Percentiles rank a stretch among this genome's conserved stretches.
phyloP scores from a whole-genome alignment of 2,888 invertebrate genomes.

The Dusona sp. region DNA sequence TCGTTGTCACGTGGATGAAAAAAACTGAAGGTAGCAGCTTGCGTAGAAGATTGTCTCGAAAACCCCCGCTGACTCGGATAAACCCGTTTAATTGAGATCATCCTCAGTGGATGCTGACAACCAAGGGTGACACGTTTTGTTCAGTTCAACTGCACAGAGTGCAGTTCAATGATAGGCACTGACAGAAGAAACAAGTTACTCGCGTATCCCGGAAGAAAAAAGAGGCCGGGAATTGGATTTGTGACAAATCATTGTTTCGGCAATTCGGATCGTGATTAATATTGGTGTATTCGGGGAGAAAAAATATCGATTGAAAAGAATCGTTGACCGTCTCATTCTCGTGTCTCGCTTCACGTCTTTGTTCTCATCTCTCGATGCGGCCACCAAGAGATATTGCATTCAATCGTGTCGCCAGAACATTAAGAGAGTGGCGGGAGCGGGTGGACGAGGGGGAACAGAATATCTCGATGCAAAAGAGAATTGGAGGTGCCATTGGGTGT shows the following conservation, averaged over 20 bases:
- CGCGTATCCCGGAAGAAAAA: not conserved
- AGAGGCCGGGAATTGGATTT: not conserved
- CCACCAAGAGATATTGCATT: conserved; percentile 30
- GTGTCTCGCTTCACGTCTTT: not conserved
- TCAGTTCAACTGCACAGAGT: not conserved
- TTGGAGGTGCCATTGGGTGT: conserved; percentile 71
- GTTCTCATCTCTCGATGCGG: conserved; percentile 21
- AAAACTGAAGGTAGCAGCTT: conserved; percentile 37
- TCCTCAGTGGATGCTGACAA: conserved; percentile 48
- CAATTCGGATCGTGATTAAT: not conserved
- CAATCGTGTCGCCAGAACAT: conserved; percentile 19
- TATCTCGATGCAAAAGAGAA: conserved; percentile 48
- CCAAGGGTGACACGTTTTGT: conserved; percentile 6
- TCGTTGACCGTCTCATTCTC: not conserved
- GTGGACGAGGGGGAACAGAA: not conserved
- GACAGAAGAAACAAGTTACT: not conserved
- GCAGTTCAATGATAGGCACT: conserved; percentile 22
- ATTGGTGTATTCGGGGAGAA: too few relatives aligned
- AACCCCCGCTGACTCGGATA: conserved; percentile 80
- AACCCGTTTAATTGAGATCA: conserved; percentile 83
- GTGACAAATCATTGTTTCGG: not conserved
- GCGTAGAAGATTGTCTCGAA: conserved; percentile 69
- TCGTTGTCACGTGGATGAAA: conserved; percentile 70
- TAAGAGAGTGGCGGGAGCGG: not conserved
- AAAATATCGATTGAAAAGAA: not conserved